Evolutionary conservation across 1,140 invertebrate species (phyloP).

Genomic region (Cryptotermes secundus): DNA sequence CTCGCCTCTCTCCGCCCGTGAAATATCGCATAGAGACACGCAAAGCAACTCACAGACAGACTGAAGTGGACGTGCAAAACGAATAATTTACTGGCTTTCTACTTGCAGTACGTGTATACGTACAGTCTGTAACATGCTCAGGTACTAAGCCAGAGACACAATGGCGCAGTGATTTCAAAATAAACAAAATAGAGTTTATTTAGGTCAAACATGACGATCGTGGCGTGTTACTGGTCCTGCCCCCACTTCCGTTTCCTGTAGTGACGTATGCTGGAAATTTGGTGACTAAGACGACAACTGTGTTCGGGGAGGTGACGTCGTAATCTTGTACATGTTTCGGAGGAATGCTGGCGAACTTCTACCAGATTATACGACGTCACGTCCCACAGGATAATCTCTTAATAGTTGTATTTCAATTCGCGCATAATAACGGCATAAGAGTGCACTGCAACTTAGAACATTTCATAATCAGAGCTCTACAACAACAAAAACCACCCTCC

Average conservation of each 20-base stretch:
- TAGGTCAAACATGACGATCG: not conserved
- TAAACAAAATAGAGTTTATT: not conserved
- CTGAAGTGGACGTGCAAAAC: conserved; percentile 11
- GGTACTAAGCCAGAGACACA: not conserved
- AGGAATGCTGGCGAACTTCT: too few relatives aligned
- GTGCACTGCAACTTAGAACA: too few relatives aligned
- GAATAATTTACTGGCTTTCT: conserved; percentile 2
- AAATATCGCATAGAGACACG: conserved; percentile 25
- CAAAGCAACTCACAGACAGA: conserved; percentile 19
- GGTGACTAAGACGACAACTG: too few relatives aligned
- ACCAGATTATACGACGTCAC: too few relatives aligned
- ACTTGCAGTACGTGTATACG: not conserved
- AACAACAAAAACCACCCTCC: too few relatives aligned
- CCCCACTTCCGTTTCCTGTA: not conserved
- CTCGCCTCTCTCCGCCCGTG: not conserved
- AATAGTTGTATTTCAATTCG: too few relatives aligned
- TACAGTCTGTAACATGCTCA: not conserved
- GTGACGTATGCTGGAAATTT: not conserved
- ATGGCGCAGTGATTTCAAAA: conserved; percentile 10
- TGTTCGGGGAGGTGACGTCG: too few relatives aligned
- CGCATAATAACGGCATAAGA: too few relatives aligned
- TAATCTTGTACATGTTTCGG: too few relatives aligned
- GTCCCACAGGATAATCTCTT: too few relatives aligned
- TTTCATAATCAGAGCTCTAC: too few relatives aligned
- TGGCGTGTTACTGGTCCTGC: not conserved